Evolutionary conservation across 1,140 invertebrate genomes (phyloP).

Genomic region (Gryllus bimaculatus): DNA sequence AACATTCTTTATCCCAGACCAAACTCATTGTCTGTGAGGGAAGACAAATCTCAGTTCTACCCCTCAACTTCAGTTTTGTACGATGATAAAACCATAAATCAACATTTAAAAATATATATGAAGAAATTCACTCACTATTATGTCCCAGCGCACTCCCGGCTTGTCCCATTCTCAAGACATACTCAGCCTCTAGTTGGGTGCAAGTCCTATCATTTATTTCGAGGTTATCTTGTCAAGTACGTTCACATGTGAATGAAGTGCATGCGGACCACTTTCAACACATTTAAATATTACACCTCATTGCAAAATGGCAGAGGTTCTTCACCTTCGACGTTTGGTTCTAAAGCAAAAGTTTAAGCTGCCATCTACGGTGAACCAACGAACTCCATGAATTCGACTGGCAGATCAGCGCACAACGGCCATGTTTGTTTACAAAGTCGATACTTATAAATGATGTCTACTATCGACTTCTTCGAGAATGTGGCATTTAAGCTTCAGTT

Average conservation of each 20-base stretch:
- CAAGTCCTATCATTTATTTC: background rate
- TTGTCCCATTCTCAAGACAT: constrained; percentile 4
- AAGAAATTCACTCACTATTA: background rate
- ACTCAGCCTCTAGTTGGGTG: background rate
- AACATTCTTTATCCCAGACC: no score
- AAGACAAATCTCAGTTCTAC: no score
- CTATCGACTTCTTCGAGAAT: background rate
- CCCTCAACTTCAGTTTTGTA: no score
- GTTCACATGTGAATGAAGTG: background rate
- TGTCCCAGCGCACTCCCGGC: background rate
- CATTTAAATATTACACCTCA: background rate
- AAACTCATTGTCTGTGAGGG: no score
- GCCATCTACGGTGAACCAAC: background rate
- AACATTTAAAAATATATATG: no score
- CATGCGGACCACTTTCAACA: background rate
- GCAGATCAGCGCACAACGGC: background rate
- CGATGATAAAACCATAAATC: no score
- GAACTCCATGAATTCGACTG: background rate
- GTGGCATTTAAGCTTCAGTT: no score
- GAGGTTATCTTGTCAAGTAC: background rate
- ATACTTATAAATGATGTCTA: background rate
- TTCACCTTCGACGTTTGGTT: background rate
- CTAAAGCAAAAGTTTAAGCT: background rate
- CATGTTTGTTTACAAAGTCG: background rate
- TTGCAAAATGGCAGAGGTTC: background rate